A percentile compares a stretch with the other conserved stretches of the same genome.
phyloP scores from a whole-genome alignment of 1,140 invertebrate genomes.

The Chrysomallon squamiferum region DNA sequence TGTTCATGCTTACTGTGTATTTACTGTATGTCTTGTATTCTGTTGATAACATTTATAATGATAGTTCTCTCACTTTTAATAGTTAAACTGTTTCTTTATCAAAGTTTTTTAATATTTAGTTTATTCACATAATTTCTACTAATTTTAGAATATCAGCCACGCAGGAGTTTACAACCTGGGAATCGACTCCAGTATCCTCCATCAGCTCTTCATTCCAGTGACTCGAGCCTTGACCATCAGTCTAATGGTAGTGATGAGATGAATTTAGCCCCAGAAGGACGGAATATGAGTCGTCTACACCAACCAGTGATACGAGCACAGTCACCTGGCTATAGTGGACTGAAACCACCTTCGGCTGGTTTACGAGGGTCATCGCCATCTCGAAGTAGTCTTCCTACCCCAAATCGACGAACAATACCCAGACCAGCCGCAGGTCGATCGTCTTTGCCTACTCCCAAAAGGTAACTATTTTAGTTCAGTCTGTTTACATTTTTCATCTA shows the following conservation, averaged over 20 bases:
- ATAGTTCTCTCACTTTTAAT: too few species aligned
- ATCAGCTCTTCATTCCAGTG: slow-evolving; percentile 34
- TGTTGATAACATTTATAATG: too few species aligned
- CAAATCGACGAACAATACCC: slow-evolving; percentile 34
- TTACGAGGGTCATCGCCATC: slow-evolving; percentile 30
- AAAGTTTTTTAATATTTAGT: too few species aligned
- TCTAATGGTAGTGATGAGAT: slow-evolving; percentile 38
- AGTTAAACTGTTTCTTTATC: too few species aligned
- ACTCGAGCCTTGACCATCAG: slow-evolving; percentile 42
- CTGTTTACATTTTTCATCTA: neutral
- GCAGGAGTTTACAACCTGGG: slow-evolving; percentile 38
- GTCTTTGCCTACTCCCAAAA: slow-evolving; percentile 37
- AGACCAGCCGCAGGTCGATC: slow-evolving; percentile 24
- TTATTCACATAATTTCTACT: too few species aligned
- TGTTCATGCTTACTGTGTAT: too few species aligned
- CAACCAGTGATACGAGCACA: slow-evolving; percentile 27
- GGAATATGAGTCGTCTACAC: slow-evolving; percentile 30
- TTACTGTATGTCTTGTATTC: too few species aligned
- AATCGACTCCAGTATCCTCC: slow-evolving; percentile 26
- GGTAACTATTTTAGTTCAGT: too few species aligned
- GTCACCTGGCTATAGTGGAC: slow-evolving; percentile 34
- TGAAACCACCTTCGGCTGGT: slow-evolving; percentile 23
- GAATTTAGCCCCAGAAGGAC: slow-evolving; percentile 26
- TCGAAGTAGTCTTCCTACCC: slow-evolving; percentile 41
- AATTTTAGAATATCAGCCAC: slow-evolving; percentile 17